phyloP scores from a whole-genome alignment of 1,140 invertebrate species.

The Mercenaria mercenaria region DNA sequence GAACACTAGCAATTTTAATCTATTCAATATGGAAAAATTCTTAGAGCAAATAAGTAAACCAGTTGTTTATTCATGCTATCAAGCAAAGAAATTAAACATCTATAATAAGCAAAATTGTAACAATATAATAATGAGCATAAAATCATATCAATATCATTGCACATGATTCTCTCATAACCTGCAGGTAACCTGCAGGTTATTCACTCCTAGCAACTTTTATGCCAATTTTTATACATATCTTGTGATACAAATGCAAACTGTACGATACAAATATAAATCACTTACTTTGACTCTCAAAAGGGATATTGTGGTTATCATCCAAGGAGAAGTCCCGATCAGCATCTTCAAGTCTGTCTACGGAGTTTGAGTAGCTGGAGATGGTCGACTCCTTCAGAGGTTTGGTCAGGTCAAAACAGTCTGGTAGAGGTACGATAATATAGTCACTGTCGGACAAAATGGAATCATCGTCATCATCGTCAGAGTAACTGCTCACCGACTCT shows the following conservation, averaged over 20 bases:
- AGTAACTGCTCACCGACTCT: constrained; percentile 73
- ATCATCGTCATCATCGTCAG: constrained; percentile 62
- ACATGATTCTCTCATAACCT: too few relatives aligned
- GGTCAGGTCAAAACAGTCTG: constrained; percentile 81
- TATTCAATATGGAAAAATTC: too few relatives aligned
- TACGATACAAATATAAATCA: too few relatives aligned
- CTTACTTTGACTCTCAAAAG: constrained; percentile 13
- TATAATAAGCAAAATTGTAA: too few relatives aligned
- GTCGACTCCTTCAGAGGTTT: constrained; percentile 64
- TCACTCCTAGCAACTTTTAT: too few relatives aligned
- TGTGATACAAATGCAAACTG: too few relatives aligned
- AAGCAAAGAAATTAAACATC: too few relatives aligned
- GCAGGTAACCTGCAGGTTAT: too few relatives aligned
- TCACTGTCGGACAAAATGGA: constrained; percentile 68
- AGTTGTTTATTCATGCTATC: too few relatives aligned
- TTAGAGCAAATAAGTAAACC: neutral
- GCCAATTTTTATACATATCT: too few relatives aligned
- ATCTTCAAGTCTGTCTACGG: neutral
- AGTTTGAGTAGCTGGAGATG: constrained; percentile 58
- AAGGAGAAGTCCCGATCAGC: constrained; percentile 36
- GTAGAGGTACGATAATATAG: constrained; percentile 83
- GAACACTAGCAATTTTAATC: neutral
- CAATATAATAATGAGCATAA: too few relatives aligned
- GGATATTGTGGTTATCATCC: constrained; percentile 59
- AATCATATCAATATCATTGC: too few relatives aligned